phyloP scores from a whole-genome alignment of 2,113 vertebrate species.

The Reinhardtius hippoglossoides region DNA sequence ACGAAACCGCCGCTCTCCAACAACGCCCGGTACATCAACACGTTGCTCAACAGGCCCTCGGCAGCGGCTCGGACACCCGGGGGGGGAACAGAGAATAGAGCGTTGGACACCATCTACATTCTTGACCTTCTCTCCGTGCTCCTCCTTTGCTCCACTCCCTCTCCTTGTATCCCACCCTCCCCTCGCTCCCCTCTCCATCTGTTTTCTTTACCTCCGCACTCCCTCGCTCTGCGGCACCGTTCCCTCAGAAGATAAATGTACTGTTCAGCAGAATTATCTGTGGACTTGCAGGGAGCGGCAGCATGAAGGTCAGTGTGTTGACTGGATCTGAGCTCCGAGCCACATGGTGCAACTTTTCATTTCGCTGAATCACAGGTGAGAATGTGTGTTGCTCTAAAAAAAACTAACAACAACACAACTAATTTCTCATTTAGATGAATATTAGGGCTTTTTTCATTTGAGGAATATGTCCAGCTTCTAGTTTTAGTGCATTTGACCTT shows the following conservation, averaged over 20 bases:
- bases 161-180: neutral
- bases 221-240: neutral
- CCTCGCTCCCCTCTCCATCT: neutral
- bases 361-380: too few species aligned
- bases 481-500: too few species aligned
- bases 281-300: neutral
- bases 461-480: too few species aligned
- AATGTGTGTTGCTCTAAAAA: too few species aligned
- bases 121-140: slow-evolving; percentile 31
- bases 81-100: slow-evolving; percentile 40
- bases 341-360: neutral
- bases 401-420: too few species aligned
- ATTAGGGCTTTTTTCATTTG: too few species aligned
- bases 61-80: slow-evolving; percentile 49
- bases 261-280: neutral
- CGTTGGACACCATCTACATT: slow-evolving; percentile 35
- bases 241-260: neutral
- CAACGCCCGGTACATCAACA: slow-evolving; percentile 67
- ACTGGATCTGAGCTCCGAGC: neutral
- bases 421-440: too few species aligned
- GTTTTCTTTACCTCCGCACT: neutral
- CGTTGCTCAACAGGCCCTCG: slow-evolving; percentile 40
- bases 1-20: slow-evolving; percentile 22
- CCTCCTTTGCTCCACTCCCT: slow-evolving; percentile 5
- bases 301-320: neutral